phyloP scores from a whole-genome alignment of 2,797 vertebrate species.

The Liasis olivaceus region DNA sequence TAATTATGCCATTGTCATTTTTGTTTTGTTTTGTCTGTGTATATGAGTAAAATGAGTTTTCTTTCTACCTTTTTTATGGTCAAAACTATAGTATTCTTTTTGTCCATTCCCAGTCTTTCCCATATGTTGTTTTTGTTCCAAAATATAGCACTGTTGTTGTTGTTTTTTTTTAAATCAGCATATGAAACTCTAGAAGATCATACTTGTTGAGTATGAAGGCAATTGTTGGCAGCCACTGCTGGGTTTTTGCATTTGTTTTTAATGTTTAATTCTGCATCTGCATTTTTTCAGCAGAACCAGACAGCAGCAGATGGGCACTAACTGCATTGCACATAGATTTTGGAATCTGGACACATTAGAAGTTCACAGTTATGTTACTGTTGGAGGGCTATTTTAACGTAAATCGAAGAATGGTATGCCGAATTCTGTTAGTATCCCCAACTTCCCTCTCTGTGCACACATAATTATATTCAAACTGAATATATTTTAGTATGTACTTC shows the following conservation, averaged over 20 bases:
- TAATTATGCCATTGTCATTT: slow-evolving; percentile 59
- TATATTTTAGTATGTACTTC: neutral
- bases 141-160: slow-evolving; percentile 28
- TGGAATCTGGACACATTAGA: slow-evolving; percentile 55
- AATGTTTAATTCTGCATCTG: slow-evolving; percentile 71
- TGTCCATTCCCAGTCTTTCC: slow-evolving; percentile 61
- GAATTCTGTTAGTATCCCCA: neutral
- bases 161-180: slow-evolving; percentile 41
- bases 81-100: slow-evolving; percentile 38
- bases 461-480: slow-evolving; percentile 10
- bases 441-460: neutral
- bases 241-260: slow-evolving; percentile 48
- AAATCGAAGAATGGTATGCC: slow-evolving; percentile 38
- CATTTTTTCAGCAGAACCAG: slow-evolving; percentile 73
- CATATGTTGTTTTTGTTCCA: slow-evolving; percentile 53
- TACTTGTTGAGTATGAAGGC: slow-evolving; percentile 65
- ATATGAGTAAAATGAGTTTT: slow-evolving; percentile 1
- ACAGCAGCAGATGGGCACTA: slow-evolving; percentile 67
- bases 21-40: neutral
- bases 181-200: slow-evolving; percentile 59
- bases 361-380: slow-evolving; percentile 39
- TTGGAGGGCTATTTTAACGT: neutral
- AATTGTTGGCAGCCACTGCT: slow-evolving; percentile 61
- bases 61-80: slow-evolving; percentile 8
- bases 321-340: slow-evolving; percentile 56